A percentile compares a stretch with the other conserved stretches of the same genome.
Evolutionary conservation across 2,113 vertebrate species (phyloP).

Genomic region (Oreochromis tanganicae): DNA sequence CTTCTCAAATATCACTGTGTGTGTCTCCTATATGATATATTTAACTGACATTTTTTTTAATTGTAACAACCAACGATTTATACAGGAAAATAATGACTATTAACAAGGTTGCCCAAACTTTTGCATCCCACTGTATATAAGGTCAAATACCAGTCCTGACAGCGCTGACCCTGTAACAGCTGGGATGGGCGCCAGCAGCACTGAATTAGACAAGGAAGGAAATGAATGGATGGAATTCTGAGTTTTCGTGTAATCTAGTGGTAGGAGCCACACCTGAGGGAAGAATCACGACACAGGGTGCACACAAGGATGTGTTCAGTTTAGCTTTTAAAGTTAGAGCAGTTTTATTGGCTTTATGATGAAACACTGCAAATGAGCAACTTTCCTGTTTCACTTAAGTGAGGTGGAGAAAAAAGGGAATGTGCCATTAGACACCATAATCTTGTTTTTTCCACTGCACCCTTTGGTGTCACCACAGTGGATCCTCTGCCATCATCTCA

Average conservation of each 20-base stretch:
- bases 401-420: too few relatives aligned
- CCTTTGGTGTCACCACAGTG: accelerated
- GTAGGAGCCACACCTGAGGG: not conserved
- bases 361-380: too few relatives aligned
- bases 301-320: not conserved
- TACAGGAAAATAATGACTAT: too few relatives aligned
- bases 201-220: not conserved
- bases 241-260: not conserved
- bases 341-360: too few relatives aligned
- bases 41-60: too few relatives aligned
- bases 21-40: too few relatives aligned
- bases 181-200: not conserved
- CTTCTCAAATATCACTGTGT: too few relatives aligned
- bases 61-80: too few relatives aligned
- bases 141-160: not conserved
- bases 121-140: not conserved
- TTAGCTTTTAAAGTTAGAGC: too few relatives aligned
- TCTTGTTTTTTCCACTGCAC: not conserved
- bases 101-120: too few relatives aligned
- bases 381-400: too few relatives aligned
- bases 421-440: too few relatives aligned
- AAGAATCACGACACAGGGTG: not conserved
- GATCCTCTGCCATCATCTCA: not conserved
- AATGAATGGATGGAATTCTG: accelerated
- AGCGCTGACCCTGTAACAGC: not conserved